These are phyloP conservation scores for Entomobrya multifasciata DNA, from an alignment of 2,888 invertebrate genomes.

Conservation along the genomic window DNA sequence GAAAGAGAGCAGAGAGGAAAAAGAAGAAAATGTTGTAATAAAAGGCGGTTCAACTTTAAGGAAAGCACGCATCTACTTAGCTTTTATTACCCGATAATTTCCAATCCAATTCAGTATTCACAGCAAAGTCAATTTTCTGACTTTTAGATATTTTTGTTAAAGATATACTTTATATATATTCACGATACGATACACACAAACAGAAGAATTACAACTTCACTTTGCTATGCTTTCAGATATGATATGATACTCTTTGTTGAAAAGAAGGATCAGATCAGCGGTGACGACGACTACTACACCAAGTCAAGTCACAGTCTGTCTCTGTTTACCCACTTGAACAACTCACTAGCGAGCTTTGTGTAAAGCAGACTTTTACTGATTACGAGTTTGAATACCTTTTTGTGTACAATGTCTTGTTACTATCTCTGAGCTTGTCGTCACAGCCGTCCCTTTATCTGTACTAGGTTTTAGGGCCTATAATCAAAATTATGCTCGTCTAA, in stretches of 20 bases:
- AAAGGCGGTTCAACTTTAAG: slow-evolving; percentile 71
- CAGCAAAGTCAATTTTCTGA: not conserved
- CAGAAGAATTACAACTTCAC: slow-evolving; percentile 40
- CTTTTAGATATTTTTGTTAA: not conserved
- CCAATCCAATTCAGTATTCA: slow-evolving; percentile 74
- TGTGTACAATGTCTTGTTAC: not conserved
- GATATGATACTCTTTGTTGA: no score
- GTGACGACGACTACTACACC: slow-evolving; percentile 50
- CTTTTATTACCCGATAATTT: slow-evolving; percentile 79
- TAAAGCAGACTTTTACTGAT: not conserved
- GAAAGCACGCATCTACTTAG: slow-evolving; percentile 75
- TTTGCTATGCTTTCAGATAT: slow-evolving; percentile 6
- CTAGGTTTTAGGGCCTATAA: slow-evolving; percentile 66
- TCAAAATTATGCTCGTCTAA: slow-evolving; percentile 27
- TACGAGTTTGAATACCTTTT: slow-evolving; percentile 26
- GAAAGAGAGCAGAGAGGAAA: slow-evolving; percentile 5
- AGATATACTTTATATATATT: no score
- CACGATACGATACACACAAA: no score
- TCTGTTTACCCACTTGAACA: slow-evolving; percentile 42
- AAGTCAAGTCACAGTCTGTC: slow-evolving; percentile 61
- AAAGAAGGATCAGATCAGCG: slow-evolving; percentile 15
- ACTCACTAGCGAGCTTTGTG: not conserved
- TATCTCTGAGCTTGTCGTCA: slow-evolving; percentile 25
- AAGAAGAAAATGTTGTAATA: slow-evolving; percentile 65
- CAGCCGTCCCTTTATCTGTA: slow-evolving; percentile 64